Evolutionary conservation across 2,797 vertebrate genomes (phyloP).

Genomic region (Chanos chanos): DNA sequence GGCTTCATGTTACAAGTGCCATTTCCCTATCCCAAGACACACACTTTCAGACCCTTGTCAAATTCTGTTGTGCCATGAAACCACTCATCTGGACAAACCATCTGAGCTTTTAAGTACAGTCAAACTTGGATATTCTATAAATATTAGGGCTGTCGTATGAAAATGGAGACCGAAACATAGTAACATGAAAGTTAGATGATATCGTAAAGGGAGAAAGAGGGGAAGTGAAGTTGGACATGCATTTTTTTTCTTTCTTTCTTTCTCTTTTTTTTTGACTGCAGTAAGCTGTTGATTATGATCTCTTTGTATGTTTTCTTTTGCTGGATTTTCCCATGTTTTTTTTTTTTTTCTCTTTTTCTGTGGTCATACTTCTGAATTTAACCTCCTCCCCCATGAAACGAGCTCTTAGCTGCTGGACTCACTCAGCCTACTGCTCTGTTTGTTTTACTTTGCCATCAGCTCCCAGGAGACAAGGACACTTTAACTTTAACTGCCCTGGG

Average conservation of each 20-base stretch:
- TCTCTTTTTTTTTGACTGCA: neutral
- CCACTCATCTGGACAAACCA: conserved; percentile 44
- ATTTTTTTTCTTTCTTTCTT: conserved; percentile 9
- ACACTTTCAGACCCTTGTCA: conserved; percentile 56
- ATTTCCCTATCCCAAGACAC: conserved; percentile 37
- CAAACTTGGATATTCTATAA: conserved; percentile 29
- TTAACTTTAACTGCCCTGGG: conserved; percentile 68
- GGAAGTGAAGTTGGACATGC: too few relatives aligned
- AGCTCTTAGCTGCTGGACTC: conserved; percentile 53
- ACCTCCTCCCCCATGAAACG: conserved; percentile 52
- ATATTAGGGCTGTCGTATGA: conserved; percentile 25
- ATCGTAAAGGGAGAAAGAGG: too few relatives aligned
- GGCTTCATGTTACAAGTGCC: conserved; percentile 48
- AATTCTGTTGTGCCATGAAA: conserved; percentile 52
- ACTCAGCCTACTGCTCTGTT: conserved; percentile 63
- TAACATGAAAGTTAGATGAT: too few relatives aligned
- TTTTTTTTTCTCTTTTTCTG: conserved; percentile 49
- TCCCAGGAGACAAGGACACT: conserved; percentile 67
- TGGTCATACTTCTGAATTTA: conserved; percentile 54
- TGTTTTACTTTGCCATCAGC: conserved; percentile 76
- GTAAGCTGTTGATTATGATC: conserved; percentile 42
- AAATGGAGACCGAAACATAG: neutral
- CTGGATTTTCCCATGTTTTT: conserved; percentile 38
- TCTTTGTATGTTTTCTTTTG: conserved; percentile 28
- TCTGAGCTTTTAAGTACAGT: too few relatives aligned